These are phyloP conservation scores for Hippopotamyrus pictus DNA, from an alignment of 2,797 vertebrate species.

Conservation along the genomic window DNA sequence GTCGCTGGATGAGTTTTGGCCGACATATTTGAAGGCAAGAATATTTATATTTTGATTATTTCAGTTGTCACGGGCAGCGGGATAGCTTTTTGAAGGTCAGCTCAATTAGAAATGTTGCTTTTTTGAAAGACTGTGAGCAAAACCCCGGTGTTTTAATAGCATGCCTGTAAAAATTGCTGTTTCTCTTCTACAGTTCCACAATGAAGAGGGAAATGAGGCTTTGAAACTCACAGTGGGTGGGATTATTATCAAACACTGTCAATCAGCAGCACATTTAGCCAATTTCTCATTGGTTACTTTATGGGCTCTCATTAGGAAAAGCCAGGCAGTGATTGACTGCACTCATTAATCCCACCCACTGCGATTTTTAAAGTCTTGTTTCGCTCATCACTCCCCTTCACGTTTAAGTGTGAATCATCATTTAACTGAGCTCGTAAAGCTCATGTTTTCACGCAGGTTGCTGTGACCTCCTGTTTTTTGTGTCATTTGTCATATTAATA, in stretches of 20 bases:
- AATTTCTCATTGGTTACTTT: not conserved
- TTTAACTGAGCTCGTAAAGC: not conserved
- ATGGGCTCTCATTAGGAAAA: not conserved
- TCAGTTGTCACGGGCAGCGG: not conserved
- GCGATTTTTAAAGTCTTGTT: constrained; percentile 1
- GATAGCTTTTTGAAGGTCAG: not conserved
- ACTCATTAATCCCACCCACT: not conserved
- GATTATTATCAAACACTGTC: not conserved
- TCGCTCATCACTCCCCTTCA: not conserved
- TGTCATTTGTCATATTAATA: not conserved
- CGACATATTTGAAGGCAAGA: not conserved
- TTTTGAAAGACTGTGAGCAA: not conserved
- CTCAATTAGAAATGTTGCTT: not conserved
- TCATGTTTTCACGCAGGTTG: not conserved
- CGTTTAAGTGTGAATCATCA: not conserved
- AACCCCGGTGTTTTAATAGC: not conserved
- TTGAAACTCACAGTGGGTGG: not conserved
- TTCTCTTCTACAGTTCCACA: not conserved
- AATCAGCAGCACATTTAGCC: not conserved
- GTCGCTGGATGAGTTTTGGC: not conserved
- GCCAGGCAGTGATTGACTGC: not conserved
- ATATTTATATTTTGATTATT: not conserved
- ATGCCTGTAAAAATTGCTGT: not conserved
- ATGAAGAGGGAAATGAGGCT: not conserved
- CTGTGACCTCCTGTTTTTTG: not conserved